Evolutionary conservation across 2,888 invertebrate genomes (phyloP).

Genomic region (Neoascia interrupta): DNA sequence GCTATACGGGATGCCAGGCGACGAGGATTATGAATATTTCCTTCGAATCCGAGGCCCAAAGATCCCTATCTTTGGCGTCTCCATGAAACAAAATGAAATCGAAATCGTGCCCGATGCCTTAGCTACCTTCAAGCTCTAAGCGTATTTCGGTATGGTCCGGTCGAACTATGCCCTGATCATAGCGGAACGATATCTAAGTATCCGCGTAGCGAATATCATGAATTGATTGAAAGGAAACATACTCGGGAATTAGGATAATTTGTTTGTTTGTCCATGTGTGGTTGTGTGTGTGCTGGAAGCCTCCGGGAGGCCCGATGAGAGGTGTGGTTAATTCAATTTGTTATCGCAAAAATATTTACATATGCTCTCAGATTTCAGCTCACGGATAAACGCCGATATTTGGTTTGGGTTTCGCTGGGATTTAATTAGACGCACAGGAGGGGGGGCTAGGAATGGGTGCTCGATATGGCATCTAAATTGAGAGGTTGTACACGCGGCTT

Average conservation of each 20-base stretch:
- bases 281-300: slow-evolving; percentile 6
- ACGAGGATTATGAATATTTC: slow-evolving; percentile 42
- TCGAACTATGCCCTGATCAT: slow-evolving; percentile 24
- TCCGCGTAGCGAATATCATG: slow-evolving; percentile 23
- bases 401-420: slow-evolving; percentile 23
- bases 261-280: slow-evolving; percentile 37
- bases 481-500: slow-evolving; percentile 42
- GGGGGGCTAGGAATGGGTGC: slow-evolving; percentile 4
- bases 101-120: slow-evolving; percentile 40
- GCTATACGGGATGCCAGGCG: no score
- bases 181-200: slow-evolving; percentile 15
- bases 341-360: slow-evolving; percentile 50
- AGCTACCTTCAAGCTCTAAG: no score
- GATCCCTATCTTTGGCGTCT: slow-evolving; percentile 36
- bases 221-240: slow-evolving; percentile 62
- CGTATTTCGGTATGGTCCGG: slow-evolving; percentile 16
- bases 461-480: slow-evolving; percentile 46
- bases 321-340: slow-evolving; percentile 66
- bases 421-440: slow-evolving; percentile 30
- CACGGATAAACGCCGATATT: slow-evolving; percentile 43
- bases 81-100: slow-evolving; percentile 31
- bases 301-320: slow-evolving; percentile 50
- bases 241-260: slow-evolving; percentile 63
- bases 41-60: slow-evolving; percentile 11
- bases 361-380: slow-evolving; percentile 48